Evolutionary conservation across 2,888 invertebrate genomes (phyloP).

Genomic region (Calameuta filiformis): DNA sequence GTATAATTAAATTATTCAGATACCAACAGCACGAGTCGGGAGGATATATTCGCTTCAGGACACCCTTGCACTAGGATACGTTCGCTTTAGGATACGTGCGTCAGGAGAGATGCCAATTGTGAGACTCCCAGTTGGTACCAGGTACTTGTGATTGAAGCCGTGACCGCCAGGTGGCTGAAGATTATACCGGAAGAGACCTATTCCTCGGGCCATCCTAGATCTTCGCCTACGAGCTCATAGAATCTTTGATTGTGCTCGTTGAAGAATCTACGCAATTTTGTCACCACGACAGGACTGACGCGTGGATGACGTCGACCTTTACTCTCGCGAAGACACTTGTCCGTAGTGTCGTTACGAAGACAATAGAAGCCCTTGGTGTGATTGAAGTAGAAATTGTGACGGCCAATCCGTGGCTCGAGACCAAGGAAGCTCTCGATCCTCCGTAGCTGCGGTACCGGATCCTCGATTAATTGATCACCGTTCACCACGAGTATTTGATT

Average conservation of each 20-base stretch:
- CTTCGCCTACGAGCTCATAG: constrained; percentile 91
- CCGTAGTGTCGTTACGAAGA: constrained; percentile 83
- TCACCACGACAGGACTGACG: constrained; percentile 82
- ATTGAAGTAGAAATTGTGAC: constrained; percentile 96
- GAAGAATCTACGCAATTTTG: constrained; percentile 86
- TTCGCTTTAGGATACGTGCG: neutral
- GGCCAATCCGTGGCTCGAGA: constrained; percentile 76
- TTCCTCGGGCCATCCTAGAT: constrained; percentile 94
- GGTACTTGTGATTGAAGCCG: neutral
- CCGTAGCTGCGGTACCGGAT: constrained; percentile 88
- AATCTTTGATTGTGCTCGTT: constrained; percentile 92
- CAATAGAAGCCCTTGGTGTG: constrained; percentile 97
- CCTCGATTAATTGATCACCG: constrained; percentile 90
- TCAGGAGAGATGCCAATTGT: neutral
- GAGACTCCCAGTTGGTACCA: neutral
- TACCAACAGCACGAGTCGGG: neutral
- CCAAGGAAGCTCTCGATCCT: constrained; percentile 90
- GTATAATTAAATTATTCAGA: neutral
- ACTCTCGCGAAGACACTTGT: constrained; percentile 87
- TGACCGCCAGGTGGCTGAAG: neutral
- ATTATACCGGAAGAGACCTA: constrained; percentile 59
- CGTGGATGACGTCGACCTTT: constrained; percentile 86
- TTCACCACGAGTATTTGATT: constrained; percentile 95
- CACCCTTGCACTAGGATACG: neutral
- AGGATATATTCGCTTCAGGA: neutral